Conservation (phyloP, 1,140 invertebrate genomes). For the Papilio polytes region DNA sequence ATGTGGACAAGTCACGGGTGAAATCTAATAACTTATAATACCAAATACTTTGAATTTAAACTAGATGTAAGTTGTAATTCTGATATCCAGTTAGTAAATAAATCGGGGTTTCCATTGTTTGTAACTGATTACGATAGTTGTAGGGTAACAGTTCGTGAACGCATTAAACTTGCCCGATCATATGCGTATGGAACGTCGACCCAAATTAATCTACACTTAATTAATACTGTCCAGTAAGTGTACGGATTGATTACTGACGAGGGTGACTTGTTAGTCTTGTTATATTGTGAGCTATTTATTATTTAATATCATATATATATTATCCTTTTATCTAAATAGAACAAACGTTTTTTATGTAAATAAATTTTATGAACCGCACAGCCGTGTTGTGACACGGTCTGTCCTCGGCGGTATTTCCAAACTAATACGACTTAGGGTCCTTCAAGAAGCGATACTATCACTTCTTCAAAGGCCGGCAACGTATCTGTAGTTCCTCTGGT, state of each 20-base stretch:
- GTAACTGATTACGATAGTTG: constrained; percentile 36
- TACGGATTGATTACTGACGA: constrained; percentile 5
- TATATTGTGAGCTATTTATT: background rate
- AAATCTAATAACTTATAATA: too few relatives aligned
- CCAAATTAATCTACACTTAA: constrained; percentile 30
- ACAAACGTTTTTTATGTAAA: too few relatives aligned
- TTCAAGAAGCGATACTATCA: too few relatives aligned
- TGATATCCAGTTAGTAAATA: constrained; percentile 7
- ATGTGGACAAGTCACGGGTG: too few relatives aligned
- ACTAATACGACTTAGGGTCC: too few relatives aligned
- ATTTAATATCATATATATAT: background rate
- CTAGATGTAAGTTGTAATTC: background rate
- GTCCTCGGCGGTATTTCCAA: too few relatives aligned
- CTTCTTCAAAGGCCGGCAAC: too few relatives aligned
- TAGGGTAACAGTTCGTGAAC: constrained; percentile 29
- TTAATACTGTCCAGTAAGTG: constrained; percentile 24
- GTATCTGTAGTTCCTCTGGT: too few relatives aligned
- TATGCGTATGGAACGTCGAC: background rate
- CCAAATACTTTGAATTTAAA: background rate
- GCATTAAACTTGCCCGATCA: constrained; percentile 31
- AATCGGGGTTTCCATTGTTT: constrained; percentile 26
- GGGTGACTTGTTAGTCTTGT: constrained; percentile 15
- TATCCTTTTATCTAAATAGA: background rate
- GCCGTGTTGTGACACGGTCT: too few relatives aligned
- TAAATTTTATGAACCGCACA: too few relatives aligned